phyloP scores from a whole-genome alignment of 2,113 vertebrate genomes.

The Desmodus rotundus region DNA sequence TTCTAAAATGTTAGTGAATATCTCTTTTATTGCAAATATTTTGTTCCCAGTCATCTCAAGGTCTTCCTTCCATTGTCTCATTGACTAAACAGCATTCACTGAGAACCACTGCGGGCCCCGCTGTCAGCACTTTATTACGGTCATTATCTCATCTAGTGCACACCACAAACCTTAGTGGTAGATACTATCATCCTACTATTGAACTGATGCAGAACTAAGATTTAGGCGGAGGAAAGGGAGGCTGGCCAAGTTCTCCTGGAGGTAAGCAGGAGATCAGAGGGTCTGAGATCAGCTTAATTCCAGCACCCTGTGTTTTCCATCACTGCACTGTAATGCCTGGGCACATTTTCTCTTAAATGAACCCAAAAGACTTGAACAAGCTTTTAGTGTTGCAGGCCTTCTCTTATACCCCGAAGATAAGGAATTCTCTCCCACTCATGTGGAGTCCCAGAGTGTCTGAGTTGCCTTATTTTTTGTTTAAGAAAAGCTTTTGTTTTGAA shows the following conservation, averaged over 20 bases:
- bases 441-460: neutral
- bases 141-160: neutral
- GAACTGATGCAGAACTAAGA: neutral
- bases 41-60: neutral
- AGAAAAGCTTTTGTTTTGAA: conserved; percentile 57
- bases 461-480: conserved; percentile 52
- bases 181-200: neutral
- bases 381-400: neutral
- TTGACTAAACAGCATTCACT: neutral
- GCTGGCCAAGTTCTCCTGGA: neutral
- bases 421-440: neutral
- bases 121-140: neutral
- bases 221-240: neutral
- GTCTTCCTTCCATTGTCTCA: neutral
- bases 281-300: neutral
- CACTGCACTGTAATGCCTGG: neutral
- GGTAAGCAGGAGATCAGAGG: neutral
- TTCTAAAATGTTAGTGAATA: neutral
- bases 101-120: neutral
- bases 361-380: neutral
- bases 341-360: neutral
- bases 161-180: neutral
- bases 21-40: neutral
- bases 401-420: neutral
- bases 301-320: neutral